phyloP scores from a whole-genome alignment of 1,140 invertebrate species.

The Oedothorax gibbosus region DNA sequence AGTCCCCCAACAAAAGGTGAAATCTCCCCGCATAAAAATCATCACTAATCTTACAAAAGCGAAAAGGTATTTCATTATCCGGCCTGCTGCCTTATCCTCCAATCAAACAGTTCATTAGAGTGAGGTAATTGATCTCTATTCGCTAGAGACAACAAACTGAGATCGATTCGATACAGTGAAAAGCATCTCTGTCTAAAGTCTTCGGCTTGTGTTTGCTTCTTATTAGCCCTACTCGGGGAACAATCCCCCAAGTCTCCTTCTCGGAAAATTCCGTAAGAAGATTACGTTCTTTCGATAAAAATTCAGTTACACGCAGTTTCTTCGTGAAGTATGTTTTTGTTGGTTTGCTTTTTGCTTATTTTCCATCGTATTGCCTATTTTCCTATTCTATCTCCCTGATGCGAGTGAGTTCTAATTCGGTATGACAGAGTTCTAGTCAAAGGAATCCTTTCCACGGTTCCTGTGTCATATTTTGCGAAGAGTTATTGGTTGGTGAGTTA shows the following conservation, averaged over 20 bases:
- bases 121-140: background rate
- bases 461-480: no score
- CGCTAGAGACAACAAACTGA: background rate
- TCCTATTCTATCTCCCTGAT: no score
- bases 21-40: no score
- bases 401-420: no score
- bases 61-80: background rate
- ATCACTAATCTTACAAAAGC: background rate
- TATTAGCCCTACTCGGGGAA: background rate
- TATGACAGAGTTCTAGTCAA: no score
- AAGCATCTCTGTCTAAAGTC: background rate
- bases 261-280: background rate
- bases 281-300: background rate
- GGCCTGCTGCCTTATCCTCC: background rate
- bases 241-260: background rate
- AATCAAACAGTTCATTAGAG: conserved; percentile 17
- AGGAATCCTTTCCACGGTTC: no score
- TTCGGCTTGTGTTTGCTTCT: background rate
- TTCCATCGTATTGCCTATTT: background rate
- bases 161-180: background rate
- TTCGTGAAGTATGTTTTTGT: background rate
- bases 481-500: no score
- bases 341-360: background rate
- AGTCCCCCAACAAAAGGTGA: no score
- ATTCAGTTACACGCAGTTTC: conserved; percentile 5